These are phyloP conservation scores for Polyommatus icarus DNA, from an alignment of 2,888 invertebrate species.

Conservation along the genomic window DNA sequence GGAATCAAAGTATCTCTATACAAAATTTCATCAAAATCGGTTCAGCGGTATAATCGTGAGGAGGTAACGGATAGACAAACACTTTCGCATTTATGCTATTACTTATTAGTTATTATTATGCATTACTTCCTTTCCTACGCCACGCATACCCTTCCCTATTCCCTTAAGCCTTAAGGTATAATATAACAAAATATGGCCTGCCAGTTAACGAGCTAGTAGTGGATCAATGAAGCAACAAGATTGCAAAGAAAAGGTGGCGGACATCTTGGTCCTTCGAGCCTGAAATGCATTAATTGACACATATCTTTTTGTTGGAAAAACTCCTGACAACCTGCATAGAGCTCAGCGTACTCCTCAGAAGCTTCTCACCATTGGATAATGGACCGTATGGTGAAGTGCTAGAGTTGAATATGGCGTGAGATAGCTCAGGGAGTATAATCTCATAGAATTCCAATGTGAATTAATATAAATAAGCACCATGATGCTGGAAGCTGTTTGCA, in stretches of 20 bases:
- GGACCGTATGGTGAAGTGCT: background rate
- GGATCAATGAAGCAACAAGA: background rate
- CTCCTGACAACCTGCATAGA: slow-evolving; percentile 1
- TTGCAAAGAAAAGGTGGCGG: background rate
- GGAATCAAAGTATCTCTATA: background rate
- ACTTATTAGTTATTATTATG: too few relatives aligned
- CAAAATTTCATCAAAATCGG: background rate
- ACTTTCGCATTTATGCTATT: too few relatives aligned
- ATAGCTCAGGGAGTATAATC: slow-evolving; percentile 30
- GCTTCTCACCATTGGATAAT: background rate
- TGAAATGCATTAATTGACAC: slow-evolving; percentile 4
- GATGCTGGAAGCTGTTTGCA: slow-evolving; percentile 34
- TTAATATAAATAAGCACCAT: slow-evolving; percentile 39
- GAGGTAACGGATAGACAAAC: too few relatives aligned
- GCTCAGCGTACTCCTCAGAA: background rate
- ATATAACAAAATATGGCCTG: too few relatives aligned
- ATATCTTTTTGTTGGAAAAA: slow-evolving; percentile 11
- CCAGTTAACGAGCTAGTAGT: background rate
- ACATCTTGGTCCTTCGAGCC: slow-evolving; percentile 15
- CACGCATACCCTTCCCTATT: too few relatives aligned
- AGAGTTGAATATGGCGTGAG: background rate
- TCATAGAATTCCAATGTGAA: slow-evolving; percentile 38
- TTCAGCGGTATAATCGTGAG: background rate
- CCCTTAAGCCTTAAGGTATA: too few relatives aligned
- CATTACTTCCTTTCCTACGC: too few relatives aligned